Percentiles rank a stretch among this genome's conserved stretches.
Evolutionary conservation across 2,888 invertebrate species (phyloP).

Genomic region (Pinctada fucata): DNA sequence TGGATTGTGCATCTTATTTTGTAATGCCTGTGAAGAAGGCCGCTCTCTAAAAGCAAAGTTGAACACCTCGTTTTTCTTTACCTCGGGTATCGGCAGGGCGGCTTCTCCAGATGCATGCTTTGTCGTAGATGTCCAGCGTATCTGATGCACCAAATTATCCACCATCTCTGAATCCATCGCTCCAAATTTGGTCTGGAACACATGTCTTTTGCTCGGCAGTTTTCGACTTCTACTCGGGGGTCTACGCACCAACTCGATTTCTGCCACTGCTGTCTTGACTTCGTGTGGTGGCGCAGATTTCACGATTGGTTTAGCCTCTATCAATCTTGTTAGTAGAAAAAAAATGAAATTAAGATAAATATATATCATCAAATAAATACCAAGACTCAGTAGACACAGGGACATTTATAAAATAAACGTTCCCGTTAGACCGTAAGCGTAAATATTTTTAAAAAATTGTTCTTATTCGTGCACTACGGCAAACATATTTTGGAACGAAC

Average conservation of each 20-base stretch:
- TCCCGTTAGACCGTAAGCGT: no score
- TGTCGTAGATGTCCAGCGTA: conserved; percentile 45
- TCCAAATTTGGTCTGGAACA: conserved; percentile 51
- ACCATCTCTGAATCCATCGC: conserved; percentile 49
- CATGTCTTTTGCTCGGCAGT: neutral
- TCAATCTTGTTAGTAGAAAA: conserved; percentile 7
- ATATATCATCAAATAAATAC: neutral
- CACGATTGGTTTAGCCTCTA: conserved; percentile 25
- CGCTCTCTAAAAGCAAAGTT: no score
- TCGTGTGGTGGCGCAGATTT: conserved; percentile 12
- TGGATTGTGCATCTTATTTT: no score
- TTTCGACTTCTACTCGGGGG: neutral
- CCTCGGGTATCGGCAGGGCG: conserved; percentile 43
- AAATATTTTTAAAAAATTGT: no score
- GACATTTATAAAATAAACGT: no score
- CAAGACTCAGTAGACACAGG: no score
- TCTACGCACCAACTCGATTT: neutral
- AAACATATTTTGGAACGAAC: no score
- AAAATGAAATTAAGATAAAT: neutral
- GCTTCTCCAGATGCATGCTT: conserved; percentile 40
- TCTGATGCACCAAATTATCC: conserved; percentile 41
- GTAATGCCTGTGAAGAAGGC: no score
- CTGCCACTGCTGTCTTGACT: neutral
- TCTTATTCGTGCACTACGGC: no score
- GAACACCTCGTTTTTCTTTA: conserved; percentile 12